Evolutionary conservation across 2,113 vertebrate genomes (phyloP).

Genomic region (Sinocyclocheilus rhinocerous): DNA sequence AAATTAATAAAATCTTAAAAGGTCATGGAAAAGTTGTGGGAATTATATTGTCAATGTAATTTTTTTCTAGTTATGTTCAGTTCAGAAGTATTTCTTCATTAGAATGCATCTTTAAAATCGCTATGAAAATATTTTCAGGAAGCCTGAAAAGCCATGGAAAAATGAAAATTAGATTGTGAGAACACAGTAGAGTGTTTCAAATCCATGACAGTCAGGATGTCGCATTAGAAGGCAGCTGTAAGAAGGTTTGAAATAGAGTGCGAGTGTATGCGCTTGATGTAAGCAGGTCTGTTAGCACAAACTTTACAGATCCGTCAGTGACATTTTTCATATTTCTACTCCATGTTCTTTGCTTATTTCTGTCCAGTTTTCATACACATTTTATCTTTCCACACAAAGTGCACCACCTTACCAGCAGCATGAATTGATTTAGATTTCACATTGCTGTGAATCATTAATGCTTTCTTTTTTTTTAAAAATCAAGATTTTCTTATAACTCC

Average conservation of each 20-base stretch:
- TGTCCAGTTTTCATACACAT: not conserved
- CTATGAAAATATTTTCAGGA: not conserved
- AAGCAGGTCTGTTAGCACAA: not conserved
- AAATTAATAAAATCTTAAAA: not conserved
- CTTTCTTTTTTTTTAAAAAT: conserved; percentile 36
- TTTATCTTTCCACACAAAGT: conserved; percentile 32
- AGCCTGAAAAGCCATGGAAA: not conserved
- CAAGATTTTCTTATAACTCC: conserved; percentile 46
- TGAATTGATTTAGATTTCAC: conserved; percentile 55
- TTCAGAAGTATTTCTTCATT: not conserved
- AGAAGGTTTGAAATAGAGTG: not conserved
- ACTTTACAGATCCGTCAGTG: not conserved
- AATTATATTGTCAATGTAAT: not conserved
- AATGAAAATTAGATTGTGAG: not conserved
- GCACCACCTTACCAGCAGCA: conserved; percentile 34
- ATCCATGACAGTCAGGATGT: not conserved
- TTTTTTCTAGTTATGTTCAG: not conserved
- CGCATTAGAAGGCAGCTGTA: not conserved
- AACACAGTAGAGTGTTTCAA: not conserved
- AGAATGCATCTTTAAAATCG: not conserved
- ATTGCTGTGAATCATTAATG: conserved; percentile 59
- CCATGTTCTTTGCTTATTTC: not conserved
- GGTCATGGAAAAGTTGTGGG: not conserved
- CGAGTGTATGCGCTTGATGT: not conserved
- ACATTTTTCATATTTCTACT: not conserved